Evolutionary conservation across 2,797 vertebrate species (phyloP).

Genomic region (Astyanax mexicanus): DNA sequence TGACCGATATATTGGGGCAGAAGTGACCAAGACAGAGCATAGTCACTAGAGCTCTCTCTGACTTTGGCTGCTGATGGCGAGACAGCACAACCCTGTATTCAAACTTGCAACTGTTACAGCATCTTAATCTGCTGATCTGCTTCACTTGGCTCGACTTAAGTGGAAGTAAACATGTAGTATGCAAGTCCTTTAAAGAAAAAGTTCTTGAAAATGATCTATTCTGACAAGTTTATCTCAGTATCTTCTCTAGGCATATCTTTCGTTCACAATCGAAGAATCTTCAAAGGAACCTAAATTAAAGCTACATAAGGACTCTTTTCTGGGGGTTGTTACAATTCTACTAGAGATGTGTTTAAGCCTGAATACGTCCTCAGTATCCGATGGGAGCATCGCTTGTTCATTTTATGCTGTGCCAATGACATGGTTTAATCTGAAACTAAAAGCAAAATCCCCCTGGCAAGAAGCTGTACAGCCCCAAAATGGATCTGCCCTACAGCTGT

Average conservation of each 20-base stretch:
- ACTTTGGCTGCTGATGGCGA: too few relatives aligned
- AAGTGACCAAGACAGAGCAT: too few relatives aligned
- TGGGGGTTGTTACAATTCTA: neutral
- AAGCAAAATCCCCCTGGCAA: neutral
- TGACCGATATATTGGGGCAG: too few relatives aligned
- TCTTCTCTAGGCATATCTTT: neutral
- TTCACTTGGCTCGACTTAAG: too few relatives aligned
- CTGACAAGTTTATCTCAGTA: too few relatives aligned
- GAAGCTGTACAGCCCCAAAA: neutral
- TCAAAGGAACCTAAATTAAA: neutral
- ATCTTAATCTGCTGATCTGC: too few relatives aligned
- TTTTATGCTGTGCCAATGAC: neutral
- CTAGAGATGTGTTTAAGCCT: neutral
- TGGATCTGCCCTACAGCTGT: neutral
- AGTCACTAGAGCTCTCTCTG: too few relatives aligned
- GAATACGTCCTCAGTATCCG: neutral
- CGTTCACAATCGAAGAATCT: neutral
- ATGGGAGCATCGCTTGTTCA: neutral
- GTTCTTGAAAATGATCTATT: too few relatives aligned
- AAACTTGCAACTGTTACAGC: too few relatives aligned
- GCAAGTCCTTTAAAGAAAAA: too few relatives aligned
- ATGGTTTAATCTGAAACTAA: neutral
- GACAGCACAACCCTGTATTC: too few relatives aligned
- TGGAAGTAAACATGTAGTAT: too few relatives aligned
- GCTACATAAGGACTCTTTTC: neutral